Evolutionary conservation across 2,888 invertebrate species (phyloP).

Genomic region (Pogonocherus hispidulus): DNA sequence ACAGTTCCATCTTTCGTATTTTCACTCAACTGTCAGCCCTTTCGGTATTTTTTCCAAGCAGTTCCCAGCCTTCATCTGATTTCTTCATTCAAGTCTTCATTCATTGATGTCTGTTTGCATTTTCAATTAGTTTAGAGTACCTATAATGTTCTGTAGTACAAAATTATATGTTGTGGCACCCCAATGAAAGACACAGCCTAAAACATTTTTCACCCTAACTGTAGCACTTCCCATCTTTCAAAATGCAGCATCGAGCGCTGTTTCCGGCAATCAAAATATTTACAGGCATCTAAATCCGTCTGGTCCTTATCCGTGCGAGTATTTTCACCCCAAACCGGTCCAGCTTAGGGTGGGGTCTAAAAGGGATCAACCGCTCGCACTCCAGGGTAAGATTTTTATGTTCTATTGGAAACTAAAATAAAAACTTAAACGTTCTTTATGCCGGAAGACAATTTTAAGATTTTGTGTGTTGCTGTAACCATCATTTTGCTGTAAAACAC

Average conservation of each 20-base stretch:
- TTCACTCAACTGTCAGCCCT: too few species aligned
- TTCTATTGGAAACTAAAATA: conserved; percentile 42
- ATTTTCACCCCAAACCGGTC: conserved; percentile 21
- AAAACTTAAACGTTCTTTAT: conserved; percentile 18
- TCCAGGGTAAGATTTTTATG: conserved; percentile 45
- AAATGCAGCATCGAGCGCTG: conserved; percentile 5
- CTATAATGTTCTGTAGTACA: too few species aligned
- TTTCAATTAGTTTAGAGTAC: too few species aligned
- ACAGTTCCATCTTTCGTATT: too few species aligned
- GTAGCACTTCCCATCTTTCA: conserved; percentile 17
- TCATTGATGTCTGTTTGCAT: too few species aligned
- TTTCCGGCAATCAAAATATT: conserved; percentile 43
- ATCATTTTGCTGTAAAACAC: neutral
- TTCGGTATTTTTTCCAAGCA: too few species aligned
- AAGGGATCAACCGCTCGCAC: conserved; percentile 40
- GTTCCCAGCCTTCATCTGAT: too few species aligned
- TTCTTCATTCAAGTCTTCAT: too few species aligned
- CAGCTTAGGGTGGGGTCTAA: neutral
- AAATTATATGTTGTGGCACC: too few species aligned
- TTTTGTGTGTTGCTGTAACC: conserved; percentile 1
- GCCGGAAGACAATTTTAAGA: conserved; percentile 5
- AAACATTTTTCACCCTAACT: neutral
- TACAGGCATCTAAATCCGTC: conserved; percentile 46
- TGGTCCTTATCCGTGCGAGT: conserved; percentile 39
- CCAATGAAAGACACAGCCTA: too few species aligned